Conservation (phyloP, 2,113 vertebrate genomes). For the Gadus chalcogrammus region DNA sequence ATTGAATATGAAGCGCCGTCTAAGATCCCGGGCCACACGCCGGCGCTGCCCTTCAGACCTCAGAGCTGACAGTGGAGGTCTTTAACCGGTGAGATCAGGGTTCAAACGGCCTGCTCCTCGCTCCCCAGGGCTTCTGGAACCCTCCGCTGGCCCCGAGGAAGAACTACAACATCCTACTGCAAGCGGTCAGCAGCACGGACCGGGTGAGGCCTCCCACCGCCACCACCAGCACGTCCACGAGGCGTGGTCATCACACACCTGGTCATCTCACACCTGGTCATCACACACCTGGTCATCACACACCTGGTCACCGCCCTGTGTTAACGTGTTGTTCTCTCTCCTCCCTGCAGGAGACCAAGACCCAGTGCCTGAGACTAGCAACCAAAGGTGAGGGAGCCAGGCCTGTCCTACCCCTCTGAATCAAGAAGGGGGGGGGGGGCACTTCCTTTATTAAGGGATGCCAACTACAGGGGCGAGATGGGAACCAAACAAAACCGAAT, state of each 20-base stretch:
- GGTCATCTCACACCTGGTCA: background rate
- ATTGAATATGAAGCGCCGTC: too few relatives aligned
- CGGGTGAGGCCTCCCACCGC: conserved; percentile 72
- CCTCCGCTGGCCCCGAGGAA: conserved; percentile 91
- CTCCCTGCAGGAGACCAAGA: conserved; percentile 90
- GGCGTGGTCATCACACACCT: background rate
- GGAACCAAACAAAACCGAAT: background rate
- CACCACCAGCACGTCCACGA: too few relatives aligned
- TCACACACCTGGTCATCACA: too few relatives aligned
- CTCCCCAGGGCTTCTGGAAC: conserved; percentile 88
- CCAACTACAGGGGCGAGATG: background rate
- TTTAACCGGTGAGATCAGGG: background rate
- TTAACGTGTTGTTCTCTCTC: conserved; percentile 33
- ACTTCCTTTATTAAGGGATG: background rate
- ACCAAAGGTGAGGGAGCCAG: conserved; percentile 88
- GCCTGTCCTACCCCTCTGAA: background rate
- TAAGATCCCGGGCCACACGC: too few relatives aligned
- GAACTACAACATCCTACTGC: conserved; percentile 98
- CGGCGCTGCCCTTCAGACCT: too few relatives aligned
- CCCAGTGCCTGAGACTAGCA: conserved; percentile 94
- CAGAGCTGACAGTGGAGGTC: too few relatives aligned
- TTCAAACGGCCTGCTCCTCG: background rate
- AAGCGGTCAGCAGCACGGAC: conserved; percentile 97
- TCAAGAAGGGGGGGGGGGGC: background rate
- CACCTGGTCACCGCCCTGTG: background rate